Evolutionary conservation across 2,113 vertebrate species (phyloP).

Genomic region (Cyanoramphus novaezelandiae): DNA sequence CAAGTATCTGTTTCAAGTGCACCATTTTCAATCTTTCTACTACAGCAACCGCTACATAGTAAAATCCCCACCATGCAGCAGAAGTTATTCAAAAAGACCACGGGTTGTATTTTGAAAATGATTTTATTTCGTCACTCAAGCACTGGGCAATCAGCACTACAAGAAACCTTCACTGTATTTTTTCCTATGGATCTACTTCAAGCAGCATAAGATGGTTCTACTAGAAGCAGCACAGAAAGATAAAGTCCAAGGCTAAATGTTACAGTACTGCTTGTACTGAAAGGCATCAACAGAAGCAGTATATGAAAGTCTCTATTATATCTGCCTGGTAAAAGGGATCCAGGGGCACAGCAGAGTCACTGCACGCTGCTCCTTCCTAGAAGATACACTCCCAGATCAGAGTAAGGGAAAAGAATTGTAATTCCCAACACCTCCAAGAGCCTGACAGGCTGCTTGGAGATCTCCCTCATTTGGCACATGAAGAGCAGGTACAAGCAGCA

Average conservation of each 20-base stretch:
- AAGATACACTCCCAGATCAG: neutral
- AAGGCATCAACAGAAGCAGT: neutral
- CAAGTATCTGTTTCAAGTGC: neutral
- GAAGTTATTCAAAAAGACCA: neutral
- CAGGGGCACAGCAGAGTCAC: neutral
- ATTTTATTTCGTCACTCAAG: neutral
- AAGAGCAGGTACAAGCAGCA: neutral
- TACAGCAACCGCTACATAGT: neutral
- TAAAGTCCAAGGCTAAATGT: neutral
- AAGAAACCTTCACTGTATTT: neutral
- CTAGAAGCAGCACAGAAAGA: neutral
- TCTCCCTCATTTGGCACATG: neutral
- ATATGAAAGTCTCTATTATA: neutral
- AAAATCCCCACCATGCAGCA: neutral
- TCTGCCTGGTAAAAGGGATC: neutral
- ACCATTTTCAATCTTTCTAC: neutral
- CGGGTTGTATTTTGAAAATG: neutral
- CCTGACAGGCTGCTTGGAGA: neutral
- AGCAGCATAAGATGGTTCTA: neutral
- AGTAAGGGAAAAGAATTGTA: accelerated
- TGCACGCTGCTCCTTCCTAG: neutral
- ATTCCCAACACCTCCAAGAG: neutral
- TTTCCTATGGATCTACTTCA: neutral
- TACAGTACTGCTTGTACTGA: neutral
- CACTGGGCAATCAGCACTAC: neutral